A percentile compares a stretch with the other conserved stretches of the same genome.
Conservation (phyloP, 2,113 vertebrate genomes). For the Bos javanicus region DNA sequence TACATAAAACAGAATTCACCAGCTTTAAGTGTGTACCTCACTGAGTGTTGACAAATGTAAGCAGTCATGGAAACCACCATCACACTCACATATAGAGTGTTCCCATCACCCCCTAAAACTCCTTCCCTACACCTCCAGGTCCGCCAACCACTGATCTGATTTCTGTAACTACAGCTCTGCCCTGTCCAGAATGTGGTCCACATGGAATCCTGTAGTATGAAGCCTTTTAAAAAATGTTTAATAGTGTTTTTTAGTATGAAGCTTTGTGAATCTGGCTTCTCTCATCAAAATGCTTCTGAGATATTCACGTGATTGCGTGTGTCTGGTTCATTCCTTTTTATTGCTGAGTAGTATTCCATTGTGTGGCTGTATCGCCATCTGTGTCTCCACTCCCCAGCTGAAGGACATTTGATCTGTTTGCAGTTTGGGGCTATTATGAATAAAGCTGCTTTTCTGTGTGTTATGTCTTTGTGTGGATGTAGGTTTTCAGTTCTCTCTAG, state of each 20-base stretch:
- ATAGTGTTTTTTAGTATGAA: not conserved
- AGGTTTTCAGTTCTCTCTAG: not conserved
- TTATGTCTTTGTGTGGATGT: not conserved
- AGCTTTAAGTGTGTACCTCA: not conserved
- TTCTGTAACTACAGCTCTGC: not conserved
- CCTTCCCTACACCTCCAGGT: not conserved
- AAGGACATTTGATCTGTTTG: not conserved
- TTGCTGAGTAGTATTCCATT: not conserved
- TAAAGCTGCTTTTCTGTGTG: not conserved
- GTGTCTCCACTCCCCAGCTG: not conserved
- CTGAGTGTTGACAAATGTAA: not conserved
- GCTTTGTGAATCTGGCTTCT: not conserved
- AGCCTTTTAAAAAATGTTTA: not conserved
- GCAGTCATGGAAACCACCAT: not conserved
- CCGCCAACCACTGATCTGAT: not conserved
- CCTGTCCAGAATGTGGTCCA: too few relatives aligned
- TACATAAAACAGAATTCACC: not conserved
- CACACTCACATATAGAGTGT: not conserved
- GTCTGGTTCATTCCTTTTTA: not conserved
- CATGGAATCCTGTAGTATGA: rapidly evolving
- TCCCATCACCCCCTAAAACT: not conserved
- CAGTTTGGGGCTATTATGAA: not conserved
- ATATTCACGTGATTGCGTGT: not conserved
- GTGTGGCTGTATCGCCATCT: not conserved
- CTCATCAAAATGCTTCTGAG: not conserved